phyloP scores from a whole-genome alignment of 2,797 vertebrate species.

The Artibeus jamaicensis region DNA sequence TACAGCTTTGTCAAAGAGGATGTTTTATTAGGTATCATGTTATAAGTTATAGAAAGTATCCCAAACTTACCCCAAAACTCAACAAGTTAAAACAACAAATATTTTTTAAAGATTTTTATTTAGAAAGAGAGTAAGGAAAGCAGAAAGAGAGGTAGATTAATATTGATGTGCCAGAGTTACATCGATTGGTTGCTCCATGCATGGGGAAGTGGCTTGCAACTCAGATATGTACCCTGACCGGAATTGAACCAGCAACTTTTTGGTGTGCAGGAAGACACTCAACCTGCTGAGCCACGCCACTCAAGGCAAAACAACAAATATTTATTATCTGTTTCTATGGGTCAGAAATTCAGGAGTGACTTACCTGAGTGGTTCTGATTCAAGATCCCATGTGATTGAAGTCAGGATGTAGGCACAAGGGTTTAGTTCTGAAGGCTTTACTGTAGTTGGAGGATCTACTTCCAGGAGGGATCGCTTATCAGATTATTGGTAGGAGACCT shows the following conservation, averaged over 20 bases:
- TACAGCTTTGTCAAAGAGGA: not conserved
- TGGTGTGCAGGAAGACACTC: not conserved
- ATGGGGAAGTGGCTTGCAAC: too few species aligned
- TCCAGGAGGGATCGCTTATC: not conserved
- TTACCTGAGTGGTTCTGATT: not conserved
- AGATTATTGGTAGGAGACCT: not conserved
- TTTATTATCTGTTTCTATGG: constrained; percentile 16
- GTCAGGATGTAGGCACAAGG: not conserved
- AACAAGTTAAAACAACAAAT: not conserved
- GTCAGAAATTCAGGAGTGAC: constrained; percentile 25
- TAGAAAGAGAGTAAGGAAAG: not conserved
- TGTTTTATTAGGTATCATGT: not conserved
- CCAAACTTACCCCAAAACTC: not conserved
- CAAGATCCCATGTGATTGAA: not conserved
- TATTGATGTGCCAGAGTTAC: not conserved
- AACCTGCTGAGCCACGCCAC: not conserved
- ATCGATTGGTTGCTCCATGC: not conserved
- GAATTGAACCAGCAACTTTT: not conserved
- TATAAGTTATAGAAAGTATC: not conserved
- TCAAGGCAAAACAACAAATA: not conserved
- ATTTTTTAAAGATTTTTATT: too few species aligned
- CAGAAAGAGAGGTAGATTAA: not conserved
- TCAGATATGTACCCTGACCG: not conserved
- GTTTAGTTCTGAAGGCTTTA: not conserved
- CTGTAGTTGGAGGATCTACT: not conserved